Conservation (phyloP, 92 coral and sea anemone genomes). For the Montipora capitata region DNA sequence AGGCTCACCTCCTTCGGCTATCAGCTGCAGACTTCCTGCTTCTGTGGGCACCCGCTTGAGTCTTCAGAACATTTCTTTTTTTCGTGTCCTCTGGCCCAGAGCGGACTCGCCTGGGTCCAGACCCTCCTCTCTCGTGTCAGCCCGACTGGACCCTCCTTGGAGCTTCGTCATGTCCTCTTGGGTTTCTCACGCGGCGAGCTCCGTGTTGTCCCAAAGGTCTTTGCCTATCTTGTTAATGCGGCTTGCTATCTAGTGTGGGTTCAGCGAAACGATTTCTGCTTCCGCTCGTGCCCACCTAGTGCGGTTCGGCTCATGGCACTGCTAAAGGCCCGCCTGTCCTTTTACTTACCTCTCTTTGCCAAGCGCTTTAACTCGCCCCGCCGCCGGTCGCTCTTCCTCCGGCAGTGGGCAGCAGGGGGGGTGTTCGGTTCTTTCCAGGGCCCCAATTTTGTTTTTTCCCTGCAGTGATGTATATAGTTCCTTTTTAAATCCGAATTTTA, state of each 20-base stretch:
- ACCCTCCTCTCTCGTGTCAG: background rate
- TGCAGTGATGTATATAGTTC: background rate
- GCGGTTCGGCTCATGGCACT: background rate
- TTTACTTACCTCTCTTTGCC: background rate
- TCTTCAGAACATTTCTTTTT: background rate
- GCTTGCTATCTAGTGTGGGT: background rate
- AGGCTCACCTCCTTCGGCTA: background rate
- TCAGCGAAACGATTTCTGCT: background rate
- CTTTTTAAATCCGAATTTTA: background rate
- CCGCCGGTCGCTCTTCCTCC: background rate
- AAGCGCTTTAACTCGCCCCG: background rate
- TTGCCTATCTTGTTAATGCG: background rate
- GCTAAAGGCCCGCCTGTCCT: background rate
- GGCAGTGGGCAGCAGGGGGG: background rate
- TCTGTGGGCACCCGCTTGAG: background rate
- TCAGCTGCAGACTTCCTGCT: background rate
- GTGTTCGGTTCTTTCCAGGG: background rate
- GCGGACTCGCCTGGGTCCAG: background rate
- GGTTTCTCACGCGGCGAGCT: background rate
- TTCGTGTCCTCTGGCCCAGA: background rate
- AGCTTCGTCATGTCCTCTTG: background rate
- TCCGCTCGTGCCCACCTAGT: background rate
- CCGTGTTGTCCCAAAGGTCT: background rate
- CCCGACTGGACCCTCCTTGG: background rate
- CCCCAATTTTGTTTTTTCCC: too few relatives aligned